A percentile compares a stretch with the other conserved stretches of the same genome.
These are phyloP conservation scores for Lobophora halterata DNA, from an alignment of 2,888 invertebrate genomes.

Conservation along the genomic window DNA sequence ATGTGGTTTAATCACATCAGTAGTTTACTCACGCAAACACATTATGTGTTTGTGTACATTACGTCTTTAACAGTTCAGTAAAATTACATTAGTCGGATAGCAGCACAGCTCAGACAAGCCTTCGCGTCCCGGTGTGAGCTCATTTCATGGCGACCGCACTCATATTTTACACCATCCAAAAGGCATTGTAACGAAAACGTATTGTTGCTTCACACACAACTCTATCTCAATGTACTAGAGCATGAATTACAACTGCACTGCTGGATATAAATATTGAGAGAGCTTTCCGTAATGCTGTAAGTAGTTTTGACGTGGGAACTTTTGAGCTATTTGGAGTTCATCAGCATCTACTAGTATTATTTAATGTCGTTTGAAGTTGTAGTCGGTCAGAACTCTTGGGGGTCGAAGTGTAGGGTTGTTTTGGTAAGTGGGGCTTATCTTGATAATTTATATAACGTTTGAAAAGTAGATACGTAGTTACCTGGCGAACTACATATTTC, in stretches of 20 bases:
- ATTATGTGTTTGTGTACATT: neutral
- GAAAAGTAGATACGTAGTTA: no score
- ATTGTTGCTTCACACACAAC: constrained; percentile 24
- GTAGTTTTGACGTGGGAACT: constrained; percentile 25
- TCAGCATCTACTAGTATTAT: no score
- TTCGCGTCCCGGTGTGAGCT: constrained; percentile 55
- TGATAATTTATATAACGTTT: no score
- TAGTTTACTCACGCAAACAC: neutral
- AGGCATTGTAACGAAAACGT: constrained; percentile 42
- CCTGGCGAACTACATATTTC: no score
- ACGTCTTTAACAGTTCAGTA: constrained; percentile 1
- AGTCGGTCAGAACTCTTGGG: no score
- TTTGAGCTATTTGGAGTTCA: constrained; percentile 1
- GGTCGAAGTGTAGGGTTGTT: no score
- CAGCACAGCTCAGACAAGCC: no score
- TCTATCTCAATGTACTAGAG: constrained; percentile 26
- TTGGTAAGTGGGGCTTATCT: no score
- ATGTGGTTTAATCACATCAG: no score
- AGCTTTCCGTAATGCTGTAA: constrained; percentile 23
- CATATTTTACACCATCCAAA: constrained; percentile 68
- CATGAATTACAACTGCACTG: constrained; percentile 21
- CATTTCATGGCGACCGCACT: constrained; percentile 70
- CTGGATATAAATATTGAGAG: constrained; percentile 26
- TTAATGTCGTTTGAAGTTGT: no score
- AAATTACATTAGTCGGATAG: constrained; percentile 39